Percentiles rank a stretch among this genome's conserved stretches.
phyloP scores from a whole-genome alignment of 2,797 vertebrate species.

The Gadopsis marmoratus region DNA sequence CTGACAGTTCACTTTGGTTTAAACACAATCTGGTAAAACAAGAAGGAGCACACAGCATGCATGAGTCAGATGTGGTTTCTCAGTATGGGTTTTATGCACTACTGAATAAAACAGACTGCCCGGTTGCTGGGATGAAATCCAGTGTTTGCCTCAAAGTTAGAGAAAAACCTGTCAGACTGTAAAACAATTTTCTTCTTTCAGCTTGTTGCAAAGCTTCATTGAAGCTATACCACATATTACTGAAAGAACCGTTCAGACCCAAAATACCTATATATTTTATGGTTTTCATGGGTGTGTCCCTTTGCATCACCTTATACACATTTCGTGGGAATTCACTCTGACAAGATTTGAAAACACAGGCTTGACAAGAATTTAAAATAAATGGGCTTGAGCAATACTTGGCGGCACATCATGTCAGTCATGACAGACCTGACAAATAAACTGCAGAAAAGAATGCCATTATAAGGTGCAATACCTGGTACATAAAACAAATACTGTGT shows the following conservation, averaged over 20 bases:
- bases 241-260: background rate
- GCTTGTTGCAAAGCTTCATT: background rate
- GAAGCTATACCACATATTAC: background rate
- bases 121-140: background rate
- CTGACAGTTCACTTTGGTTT: background rate
- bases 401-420: background rate
- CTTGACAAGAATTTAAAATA: constrained; percentile 8
- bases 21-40: constrained; percentile 15
- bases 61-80: constrained; percentile 14
- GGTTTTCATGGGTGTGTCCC: background rate
- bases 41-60: background rate
- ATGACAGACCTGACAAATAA: constrained; percentile 5
- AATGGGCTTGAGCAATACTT: constrained; percentile 6
- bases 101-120: background rate
- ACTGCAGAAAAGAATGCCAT: background rate
- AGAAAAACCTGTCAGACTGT: background rate
- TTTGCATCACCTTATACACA: background rate
- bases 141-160: background rate
- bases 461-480: background rate
- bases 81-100: background rate
- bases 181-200: background rate
- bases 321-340: background rate
- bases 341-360: background rate
- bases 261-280: background rate
- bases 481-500: background rate